Evolutionary conservation across 2,797 vertebrate species (phyloP).

Genomic region (Spondyliosoma cantharus): DNA sequence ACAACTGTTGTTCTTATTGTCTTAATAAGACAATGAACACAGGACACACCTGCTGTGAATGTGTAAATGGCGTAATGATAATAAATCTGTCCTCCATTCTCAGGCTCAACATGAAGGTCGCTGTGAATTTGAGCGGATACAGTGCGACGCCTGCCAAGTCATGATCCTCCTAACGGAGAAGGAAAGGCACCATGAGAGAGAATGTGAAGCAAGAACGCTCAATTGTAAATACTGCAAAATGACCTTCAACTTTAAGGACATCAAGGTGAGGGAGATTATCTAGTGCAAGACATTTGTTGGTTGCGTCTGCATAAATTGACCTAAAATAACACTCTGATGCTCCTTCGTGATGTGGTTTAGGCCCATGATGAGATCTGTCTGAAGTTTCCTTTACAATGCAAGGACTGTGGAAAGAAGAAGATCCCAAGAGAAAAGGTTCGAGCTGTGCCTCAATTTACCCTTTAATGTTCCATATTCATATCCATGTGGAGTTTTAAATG

Average conservation of each 20-base stretch:
- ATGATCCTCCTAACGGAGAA: slow-evolving; percentile 81
- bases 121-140: slow-evolving; percentile 82
- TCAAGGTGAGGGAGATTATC: slow-evolving; percentile 78
- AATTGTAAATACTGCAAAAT: slow-evolving; percentile 88
- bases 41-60: not conserved
- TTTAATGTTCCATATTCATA: not conserved
- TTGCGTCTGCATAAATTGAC: not conserved
- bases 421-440: slow-evolving; percentile 93
- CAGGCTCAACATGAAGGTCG: slow-evolving; percentile 85
- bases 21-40: not conserved
- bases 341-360: slow-evolving; percentile 72
- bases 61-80: not conserved
- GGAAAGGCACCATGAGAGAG: slow-evolving; percentile 85
- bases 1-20: not conserved
- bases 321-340: not conserved
- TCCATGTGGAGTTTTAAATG: not conserved
- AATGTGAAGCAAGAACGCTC: slow-evolving; percentile 87
- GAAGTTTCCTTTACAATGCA: slow-evolving; percentile 93
- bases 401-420: slow-evolving; percentile 94
- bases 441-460: not conserved
- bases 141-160: slow-evolving; percentile 85
- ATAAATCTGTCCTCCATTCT: not conserved
- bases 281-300: not conserved
- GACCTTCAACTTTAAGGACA: slow-evolving; percentile 84
- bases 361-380: slow-evolving; percentile 93